Evolutionary conservation across 2,113 vertebrate genomes (phyloP), one percentile per base, ranked within the genome.

Genomic region (Toxotes chatareus): DNA sequence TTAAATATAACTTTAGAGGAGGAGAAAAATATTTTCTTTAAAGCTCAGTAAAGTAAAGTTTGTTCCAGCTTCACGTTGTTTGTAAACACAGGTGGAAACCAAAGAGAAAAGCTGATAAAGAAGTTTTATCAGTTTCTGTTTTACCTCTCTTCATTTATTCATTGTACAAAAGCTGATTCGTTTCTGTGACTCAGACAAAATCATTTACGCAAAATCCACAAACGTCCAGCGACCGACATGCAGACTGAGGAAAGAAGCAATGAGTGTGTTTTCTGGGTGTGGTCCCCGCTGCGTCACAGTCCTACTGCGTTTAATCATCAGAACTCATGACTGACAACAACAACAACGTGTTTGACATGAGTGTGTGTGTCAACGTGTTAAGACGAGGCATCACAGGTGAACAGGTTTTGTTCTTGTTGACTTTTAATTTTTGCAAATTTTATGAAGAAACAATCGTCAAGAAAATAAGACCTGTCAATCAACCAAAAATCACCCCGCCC

Each of bases 371-470:
- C 2, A 23, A 31, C 38, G 75, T 75, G 78, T 73, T 19, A 47
- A 16, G 10, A 61, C 1, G 57, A 84, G 67, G 78, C 83, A 86
- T 82, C 87, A 57, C 79, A 67, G 75, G 70, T 31, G 32, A 62
- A 47, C 19, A 62, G 27, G 27, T 27, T 27, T 27, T 27, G 27
- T 27, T 27, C 27, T 27, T 27, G 27, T 27, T 27, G 27, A 27
- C 27, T 27, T 27, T 27, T 27, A 27, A 27, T 27, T 27, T 69
- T 53, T 76, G 49, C 51, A 44, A 23, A 73, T 72, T 66, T 51
- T 3, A 34, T 59, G 42, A 34, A 38, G 23, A 2, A n/a, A 38
- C n/a, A 21, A 17, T 13, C 1, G 1, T 34, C 0, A 12, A 56
- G 11, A 59, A 36, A 36, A 64, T 21, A 55, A 36, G n/a, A 23